Conservation (phyloP, 2,888 invertebrate genomes). For the Hyposoter dolosus region DNA sequence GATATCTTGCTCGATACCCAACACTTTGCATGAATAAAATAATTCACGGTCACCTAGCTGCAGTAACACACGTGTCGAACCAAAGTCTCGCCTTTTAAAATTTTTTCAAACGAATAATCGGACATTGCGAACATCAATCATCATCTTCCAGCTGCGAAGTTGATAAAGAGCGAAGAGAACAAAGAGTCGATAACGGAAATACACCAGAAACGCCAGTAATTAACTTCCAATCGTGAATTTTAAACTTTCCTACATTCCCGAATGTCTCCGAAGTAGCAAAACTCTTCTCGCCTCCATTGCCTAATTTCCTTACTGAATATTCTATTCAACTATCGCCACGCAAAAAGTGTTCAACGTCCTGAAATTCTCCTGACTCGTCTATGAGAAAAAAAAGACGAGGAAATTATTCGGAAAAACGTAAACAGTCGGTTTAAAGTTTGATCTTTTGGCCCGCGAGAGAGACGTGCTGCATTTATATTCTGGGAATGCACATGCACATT, state of each 20-base stretch:
- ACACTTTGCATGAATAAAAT: slow-evolving; percentile 58
- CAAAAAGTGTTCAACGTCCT: not conserved
- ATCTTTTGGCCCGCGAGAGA: not conserved
- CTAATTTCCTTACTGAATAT: not conserved
- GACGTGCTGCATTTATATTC: not conserved
- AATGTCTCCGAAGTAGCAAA: too few species aligned
- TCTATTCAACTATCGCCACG: not conserved
- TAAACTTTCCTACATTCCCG: too few species aligned
- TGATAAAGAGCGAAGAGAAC: not conserved
- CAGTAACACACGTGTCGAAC: slow-evolving; percentile 35
- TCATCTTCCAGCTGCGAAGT: not conserved
- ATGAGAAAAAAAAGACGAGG: not conserved
- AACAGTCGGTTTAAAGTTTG: not conserved
- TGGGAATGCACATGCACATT: not conserved
- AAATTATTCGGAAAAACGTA: not conserved
- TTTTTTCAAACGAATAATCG: not conserved
- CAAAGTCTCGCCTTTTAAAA: not conserved
- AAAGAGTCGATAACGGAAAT: not conserved
- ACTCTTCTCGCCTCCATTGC: too few species aligned
- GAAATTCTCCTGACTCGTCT: not conserved
- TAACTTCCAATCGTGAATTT: too few species aligned
- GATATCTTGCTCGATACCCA: slow-evolving; percentile 57
- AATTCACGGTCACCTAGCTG: slow-evolving; percentile 58
- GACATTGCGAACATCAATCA: slow-evolving; percentile 1
- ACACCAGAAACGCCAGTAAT: too few species aligned